Conservation (phyloP, 2,888 invertebrate species). For the Geotrupes spiniger region DNA sequence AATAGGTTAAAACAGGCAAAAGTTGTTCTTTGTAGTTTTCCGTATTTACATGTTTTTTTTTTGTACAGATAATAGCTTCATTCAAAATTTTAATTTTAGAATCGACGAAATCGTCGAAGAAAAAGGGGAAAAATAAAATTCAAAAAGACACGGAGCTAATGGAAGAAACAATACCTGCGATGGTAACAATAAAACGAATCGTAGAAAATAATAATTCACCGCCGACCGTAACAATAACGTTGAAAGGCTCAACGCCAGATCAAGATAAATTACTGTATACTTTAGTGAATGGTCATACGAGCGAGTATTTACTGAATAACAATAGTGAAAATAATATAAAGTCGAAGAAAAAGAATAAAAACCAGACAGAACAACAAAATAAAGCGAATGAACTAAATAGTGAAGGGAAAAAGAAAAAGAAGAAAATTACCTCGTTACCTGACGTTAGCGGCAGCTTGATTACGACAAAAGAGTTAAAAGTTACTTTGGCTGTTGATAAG, state of each 20-base stretch:
- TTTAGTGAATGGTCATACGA: slow-evolving; percentile 60
- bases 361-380: slow-evolving; percentile 14
- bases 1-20: no score
- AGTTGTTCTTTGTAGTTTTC: no score
- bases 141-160: slow-evolving; percentile 26
- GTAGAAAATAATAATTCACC: slow-evolving; percentile 64
- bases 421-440: slow-evolving; percentile 12
- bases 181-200: slow-evolving; percentile 72
- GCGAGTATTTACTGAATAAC: slow-evolving; percentile 15
- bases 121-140: background rate
- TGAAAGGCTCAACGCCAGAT: slow-evolving; percentile 70
- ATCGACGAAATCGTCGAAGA: slow-evolving; percentile 15
- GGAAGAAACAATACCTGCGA: slow-evolving; percentile 51
- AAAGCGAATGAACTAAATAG: slow-evolving; percentile 18
- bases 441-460: slow-evolving; percentile 10
- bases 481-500: slow-evolving; percentile 39
- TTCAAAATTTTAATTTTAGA: no score
- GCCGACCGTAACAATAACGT: slow-evolving; percentile 73
- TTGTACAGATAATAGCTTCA: no score
- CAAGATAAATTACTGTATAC: slow-evolving; percentile 73
- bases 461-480: slow-evolving; percentile 39
- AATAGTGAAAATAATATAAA: slow-evolving; percentile 20
- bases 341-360: slow-evolving; percentile 18
- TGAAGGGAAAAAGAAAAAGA: slow-evolving; percentile 24
- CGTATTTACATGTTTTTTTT: no score